Conservation (phyloP, 2,797 vertebrate genomes). For the Myotis vivesi region DNA sequence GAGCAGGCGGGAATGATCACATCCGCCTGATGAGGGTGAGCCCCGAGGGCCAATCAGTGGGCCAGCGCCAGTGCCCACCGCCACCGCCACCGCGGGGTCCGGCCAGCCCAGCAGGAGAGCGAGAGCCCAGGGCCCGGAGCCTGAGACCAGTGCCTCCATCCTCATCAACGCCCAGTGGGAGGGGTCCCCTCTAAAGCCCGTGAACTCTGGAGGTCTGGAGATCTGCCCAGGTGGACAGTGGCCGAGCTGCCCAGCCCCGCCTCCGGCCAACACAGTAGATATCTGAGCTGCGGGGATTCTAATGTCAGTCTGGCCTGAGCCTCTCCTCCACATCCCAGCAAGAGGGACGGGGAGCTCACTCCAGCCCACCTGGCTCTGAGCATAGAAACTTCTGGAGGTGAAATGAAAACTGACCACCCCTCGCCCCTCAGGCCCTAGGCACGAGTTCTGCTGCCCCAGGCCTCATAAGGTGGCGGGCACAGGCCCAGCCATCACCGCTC, state of each 20-base stretch:
- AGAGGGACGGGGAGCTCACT: neutral
- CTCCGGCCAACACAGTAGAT: accelerated
- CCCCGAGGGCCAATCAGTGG: accelerated
- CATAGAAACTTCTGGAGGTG: accelerated
- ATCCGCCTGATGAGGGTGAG: neutral
- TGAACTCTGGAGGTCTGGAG: neutral
- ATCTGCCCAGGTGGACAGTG: neutral
- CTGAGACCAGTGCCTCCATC: neutral
- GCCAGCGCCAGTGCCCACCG: too few species aligned
- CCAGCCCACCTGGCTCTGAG: neutral
- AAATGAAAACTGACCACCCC: neutral
- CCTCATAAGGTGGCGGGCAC: accelerated
- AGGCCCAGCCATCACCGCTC: accelerated
- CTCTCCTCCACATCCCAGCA: neutral
- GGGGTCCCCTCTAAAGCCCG: accelerated
- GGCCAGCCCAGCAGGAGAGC: accelerated
- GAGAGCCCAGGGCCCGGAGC: neutral
- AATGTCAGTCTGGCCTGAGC: neutral
- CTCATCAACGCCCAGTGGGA: neutral
- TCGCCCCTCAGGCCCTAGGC: accelerated
- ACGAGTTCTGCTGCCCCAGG: too few species aligned
- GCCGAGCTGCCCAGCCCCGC: accelerated
- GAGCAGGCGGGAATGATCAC: neutral
- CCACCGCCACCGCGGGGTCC: accelerated
- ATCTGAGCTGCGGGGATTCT: neutral